Conservation (phyloP, 1,140 invertebrate species). For the Bradysia coprophila region DNA sequence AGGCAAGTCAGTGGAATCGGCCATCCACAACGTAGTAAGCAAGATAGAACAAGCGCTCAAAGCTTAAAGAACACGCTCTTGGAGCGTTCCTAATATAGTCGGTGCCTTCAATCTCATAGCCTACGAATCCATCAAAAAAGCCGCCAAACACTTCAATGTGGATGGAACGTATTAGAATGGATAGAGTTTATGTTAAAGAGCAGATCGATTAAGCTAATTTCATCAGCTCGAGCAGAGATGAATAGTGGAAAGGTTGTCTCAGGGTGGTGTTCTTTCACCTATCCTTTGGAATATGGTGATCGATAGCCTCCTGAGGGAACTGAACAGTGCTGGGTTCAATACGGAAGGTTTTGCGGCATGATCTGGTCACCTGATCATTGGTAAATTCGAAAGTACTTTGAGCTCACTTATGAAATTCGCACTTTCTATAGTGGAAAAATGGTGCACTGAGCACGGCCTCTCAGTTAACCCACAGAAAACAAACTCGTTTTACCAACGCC, state of each 20-base stretch:
- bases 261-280: conserved; percentile 8
- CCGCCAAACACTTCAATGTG: too few relatives aligned
- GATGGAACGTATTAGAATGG: too few relatives aligned
- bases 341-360: background rate
- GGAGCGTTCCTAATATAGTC: background rate
- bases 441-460: too few relatives aligned
- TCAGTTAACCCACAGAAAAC: too few relatives aligned
- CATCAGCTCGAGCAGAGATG: background rate
- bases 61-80: too few relatives aligned
- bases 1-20: background rate
- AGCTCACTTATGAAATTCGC: too few relatives aligned
- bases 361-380: background rate
- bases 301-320: conserved; percentile 1
- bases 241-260: conserved; percentile 6
- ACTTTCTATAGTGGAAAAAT: too few relatives aligned
- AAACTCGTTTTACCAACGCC: too few relatives aligned
- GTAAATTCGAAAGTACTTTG: background rate
- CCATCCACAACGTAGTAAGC: background rate
- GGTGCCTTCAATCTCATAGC: background rate
- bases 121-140: background rate
- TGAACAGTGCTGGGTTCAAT: background rate
- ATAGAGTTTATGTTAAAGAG: background rate
- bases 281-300: conserved; percentile 10
- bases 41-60: background rate
- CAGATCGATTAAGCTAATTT: background rate